phyloP scores from a whole-genome alignment of 2,888 invertebrate species.

The Tipula lateralis region DNA sequence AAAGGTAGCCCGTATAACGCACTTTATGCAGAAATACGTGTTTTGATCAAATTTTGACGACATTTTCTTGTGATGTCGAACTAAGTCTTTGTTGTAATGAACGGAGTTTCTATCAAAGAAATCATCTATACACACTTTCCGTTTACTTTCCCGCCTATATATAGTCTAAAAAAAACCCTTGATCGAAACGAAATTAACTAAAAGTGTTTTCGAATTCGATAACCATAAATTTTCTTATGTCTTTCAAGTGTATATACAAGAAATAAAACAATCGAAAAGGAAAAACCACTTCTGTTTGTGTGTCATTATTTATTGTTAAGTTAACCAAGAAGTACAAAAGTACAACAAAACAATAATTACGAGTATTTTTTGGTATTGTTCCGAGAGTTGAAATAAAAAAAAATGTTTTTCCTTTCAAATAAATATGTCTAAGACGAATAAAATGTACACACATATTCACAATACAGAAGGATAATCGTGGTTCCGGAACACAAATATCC shows the following conservation, averaged over 20 bases:
- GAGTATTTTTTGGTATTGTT: background rate
- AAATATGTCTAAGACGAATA: conserved; percentile 24
- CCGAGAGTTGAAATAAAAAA: background rate
- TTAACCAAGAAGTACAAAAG: background rate
- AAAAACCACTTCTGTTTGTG: background rate
- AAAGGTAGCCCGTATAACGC: no score
- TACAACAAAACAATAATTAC: conserved; percentile 19
- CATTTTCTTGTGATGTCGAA: no score
- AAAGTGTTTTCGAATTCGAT: conserved; percentile 1
- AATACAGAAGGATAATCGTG: conserved; percentile 11
- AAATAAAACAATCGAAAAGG: background rate
- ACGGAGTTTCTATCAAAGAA: no score
- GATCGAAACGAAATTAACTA: background rate
- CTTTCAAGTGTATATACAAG: background rate
- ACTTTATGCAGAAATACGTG: no score
- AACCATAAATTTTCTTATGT: conserved; percentile 4
- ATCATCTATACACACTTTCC: no score
- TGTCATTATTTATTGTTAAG: background rate
- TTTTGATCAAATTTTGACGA: no score
- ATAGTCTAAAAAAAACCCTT: background rate
- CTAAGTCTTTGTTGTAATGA: no score
- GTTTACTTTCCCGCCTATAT: no score
- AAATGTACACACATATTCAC: background rate
- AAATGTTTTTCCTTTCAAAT: conserved; percentile 20
- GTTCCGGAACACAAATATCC: conserved; percentile 15